Conservation (phyloP, 2,797 vertebrate genomes). For the Pteronotus mesoamericanus region DNA sequence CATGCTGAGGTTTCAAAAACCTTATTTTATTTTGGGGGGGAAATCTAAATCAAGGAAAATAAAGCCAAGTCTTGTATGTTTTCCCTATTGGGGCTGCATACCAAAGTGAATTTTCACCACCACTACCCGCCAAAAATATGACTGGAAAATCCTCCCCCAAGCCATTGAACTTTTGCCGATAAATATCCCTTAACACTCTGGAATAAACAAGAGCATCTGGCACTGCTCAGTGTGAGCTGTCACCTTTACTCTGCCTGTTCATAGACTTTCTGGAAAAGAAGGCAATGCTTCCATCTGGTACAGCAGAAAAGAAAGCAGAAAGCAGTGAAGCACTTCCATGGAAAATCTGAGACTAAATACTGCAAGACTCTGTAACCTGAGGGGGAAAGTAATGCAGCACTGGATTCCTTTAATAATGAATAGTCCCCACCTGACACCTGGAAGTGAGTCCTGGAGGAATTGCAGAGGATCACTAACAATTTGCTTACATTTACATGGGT, state of each 20-base stretch:
- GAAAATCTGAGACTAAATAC: conserved; percentile 14
- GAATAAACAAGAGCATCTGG: conserved; percentile 70
- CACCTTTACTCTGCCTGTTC: conserved; percentile 72
- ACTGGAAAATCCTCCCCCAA: conserved; percentile 50
- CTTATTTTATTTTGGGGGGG: not conserved
- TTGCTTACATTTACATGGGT: not conserved
- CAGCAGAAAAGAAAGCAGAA: conserved; percentile 48
- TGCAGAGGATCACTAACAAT: not conserved
- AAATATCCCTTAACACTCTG: conserved; percentile 46
- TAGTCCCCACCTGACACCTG: not conserved
- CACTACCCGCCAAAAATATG: not conserved
- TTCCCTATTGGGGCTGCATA: not conserved
- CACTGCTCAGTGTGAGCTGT: conserved; percentile 57
- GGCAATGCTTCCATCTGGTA: conserved; percentile 68
- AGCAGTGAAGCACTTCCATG: not conserved
- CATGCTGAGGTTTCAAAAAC: not conserved
- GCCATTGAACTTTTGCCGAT: conserved; percentile 55
- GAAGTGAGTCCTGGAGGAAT: not conserved
- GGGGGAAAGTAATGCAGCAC: not conserved
- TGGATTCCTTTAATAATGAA: not conserved
- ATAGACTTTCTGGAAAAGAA: conserved; percentile 70
- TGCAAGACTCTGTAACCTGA: not conserved
- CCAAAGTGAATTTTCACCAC: conserved; percentile 19
- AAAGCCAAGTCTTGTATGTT: not conserved
- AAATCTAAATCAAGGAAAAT: conserved; percentile 37